Evolutionary conservation across 1,140 invertebrate genomes (phyloP), one percentile per base, ranked within the genome.

Genomic region (Chionoecetes opilio): DNA sequence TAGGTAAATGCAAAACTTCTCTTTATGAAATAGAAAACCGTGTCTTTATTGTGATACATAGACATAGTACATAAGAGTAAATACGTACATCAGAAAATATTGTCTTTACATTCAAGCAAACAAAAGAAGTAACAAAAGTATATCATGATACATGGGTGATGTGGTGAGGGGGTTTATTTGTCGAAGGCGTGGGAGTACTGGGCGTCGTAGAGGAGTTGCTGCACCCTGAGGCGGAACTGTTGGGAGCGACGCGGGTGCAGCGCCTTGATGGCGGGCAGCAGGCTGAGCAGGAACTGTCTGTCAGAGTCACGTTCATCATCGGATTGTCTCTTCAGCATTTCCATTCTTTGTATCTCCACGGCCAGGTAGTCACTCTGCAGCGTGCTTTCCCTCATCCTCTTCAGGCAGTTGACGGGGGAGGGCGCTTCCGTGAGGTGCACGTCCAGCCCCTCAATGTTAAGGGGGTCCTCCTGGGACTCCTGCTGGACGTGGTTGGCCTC

Each of bases 121-220:
- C 9, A 2, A n/a, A 26, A 21, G 63, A n/a, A 75, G 63, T 8
- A 46, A 32, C 63, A 75, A 26, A 75, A n/a, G 5, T 2, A n/a
- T 75, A 46, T n/a, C n/a, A n/a, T n/a, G n/a, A n/a, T n/a, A n/a
- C n/a, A n/a, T n/a, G n/a, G n/a, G 46, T 53, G 8, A 9, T 0
- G 17, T 63, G 0, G n/a, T 75, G 8, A n/a, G 63, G 26, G 8
- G 1, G n/a, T 75, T 75, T 75, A 75, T 75, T 75, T 21, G 1
- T n/a, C 63, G 26, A 75, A 75, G n/a, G 26, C 3, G 6, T 11
- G 63, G 0, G 87, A 37, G 41, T 34, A 89, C 1, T 35, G 87
- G 8, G 87, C 87, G n/a, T 89, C 87, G 87, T 89, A 89, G 6
- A 89, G 21, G 0, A 89, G 34, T 17, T 89, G 87, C 9, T 89